Conservation (phyloP, 2,797 vertebrate species). For the Leuciscus waleckii region DNA sequence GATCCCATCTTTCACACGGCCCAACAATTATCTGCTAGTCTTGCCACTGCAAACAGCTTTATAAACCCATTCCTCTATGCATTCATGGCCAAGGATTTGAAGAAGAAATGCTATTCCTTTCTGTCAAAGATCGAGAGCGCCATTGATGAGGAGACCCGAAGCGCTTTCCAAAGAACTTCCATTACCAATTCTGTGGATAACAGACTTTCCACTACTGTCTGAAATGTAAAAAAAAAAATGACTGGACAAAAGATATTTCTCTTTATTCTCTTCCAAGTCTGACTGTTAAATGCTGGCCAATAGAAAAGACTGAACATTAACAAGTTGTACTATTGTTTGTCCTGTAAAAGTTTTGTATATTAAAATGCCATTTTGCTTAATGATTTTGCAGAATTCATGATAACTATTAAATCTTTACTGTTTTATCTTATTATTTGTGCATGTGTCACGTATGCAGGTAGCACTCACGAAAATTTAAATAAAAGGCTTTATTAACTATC, state of each 20-base stretch:
- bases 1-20: slow-evolving; percentile 58
- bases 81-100: slow-evolving; percentile 92
- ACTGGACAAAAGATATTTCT: neutral
- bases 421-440: neutral
- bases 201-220: slow-evolving; percentile 74
- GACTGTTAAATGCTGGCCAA: neutral
- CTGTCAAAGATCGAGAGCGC: slow-evolving; percentile 88
- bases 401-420: neutral
- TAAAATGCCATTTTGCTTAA: neutral
- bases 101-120: slow-evolving; percentile 82
- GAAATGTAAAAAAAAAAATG: neutral
- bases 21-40: slow-evolving; percentile 65
- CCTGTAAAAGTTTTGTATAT: neutral
- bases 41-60: slow-evolving; percentile 88
- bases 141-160: slow-evolving; percentile 84
- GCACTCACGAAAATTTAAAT: no score
- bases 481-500: no score
- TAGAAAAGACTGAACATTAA: neutral
- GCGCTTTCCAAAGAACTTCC: slow-evolving; percentile 84
- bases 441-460: no score
- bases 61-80: slow-evolving; percentile 94
- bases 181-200: slow-evolving; percentile 77
- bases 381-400: neutral
- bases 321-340: neutral
- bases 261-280: neutral